These are phyloP conservation scores for Egretta garzetta DNA, from an alignment of 2,113 vertebrate species.

Conservation along the genomic window DNA sequence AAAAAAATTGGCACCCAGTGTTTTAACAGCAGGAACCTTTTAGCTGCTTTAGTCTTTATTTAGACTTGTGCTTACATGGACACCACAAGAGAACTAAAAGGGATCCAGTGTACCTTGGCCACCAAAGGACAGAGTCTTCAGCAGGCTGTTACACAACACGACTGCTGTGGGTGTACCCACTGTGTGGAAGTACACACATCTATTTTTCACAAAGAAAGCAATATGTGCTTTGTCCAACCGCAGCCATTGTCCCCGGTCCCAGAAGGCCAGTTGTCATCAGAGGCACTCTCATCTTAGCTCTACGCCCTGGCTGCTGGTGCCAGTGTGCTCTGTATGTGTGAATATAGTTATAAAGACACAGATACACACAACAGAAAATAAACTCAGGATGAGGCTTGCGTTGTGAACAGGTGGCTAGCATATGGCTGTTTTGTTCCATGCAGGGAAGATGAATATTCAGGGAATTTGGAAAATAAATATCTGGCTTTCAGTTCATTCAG, in stretches of 20 bases:
- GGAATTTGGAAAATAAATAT: background rate
- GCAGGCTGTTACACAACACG: background rate
- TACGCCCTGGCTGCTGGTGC: rapidly evolving
- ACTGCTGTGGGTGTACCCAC: background rate
- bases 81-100: background rate
- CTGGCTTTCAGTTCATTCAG: background rate
- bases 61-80: background rate
- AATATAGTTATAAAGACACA: background rate
- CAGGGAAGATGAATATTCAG: slow-evolving; percentile 50
- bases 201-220: background rate
- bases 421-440: slow-evolving; percentile 19
- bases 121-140: background rate
- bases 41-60: background rate
- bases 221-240: background rate
- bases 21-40: background rate
- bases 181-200: background rate
- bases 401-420: slow-evolving; percentile 43
- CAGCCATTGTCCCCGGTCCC: background rate
- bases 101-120: background rate
- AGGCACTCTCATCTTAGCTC: background rate
- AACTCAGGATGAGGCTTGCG: background rate
- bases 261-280: background rate
- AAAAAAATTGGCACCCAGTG: background rate
- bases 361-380: background rate
- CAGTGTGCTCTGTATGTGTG: background rate